phyloP scores from a whole-genome alignment of 1,140 invertebrate genomes.

The Rhyzopertha dominica region DNA sequence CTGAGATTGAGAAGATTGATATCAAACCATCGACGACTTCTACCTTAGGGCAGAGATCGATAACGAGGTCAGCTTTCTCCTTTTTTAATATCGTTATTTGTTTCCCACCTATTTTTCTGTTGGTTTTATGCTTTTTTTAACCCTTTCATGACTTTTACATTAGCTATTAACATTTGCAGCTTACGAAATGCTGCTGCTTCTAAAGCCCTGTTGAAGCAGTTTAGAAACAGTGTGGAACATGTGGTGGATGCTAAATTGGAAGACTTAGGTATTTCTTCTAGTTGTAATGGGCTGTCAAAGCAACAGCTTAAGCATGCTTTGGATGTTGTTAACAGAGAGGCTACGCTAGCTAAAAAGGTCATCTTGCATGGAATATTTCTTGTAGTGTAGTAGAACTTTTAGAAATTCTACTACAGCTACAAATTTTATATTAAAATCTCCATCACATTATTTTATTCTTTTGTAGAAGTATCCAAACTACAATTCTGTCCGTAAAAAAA shows the following conservation, averaged over 20 bases:
- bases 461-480: too few relatives aligned
- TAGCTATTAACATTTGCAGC: slow-evolving; percentile 9
- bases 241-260: slow-evolving; percentile 25
- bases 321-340: slow-evolving; percentile 38
- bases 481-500: too few relatives aligned
- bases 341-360: slow-evolving; percentile 33
- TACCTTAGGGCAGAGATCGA: slow-evolving; percentile 13
- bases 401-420: too few relatives aligned
- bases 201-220: slow-evolving; percentile 19
- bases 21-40: slow-evolving; percentile 11
- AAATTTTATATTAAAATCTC: too few relatives aligned
- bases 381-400: too few relatives aligned
- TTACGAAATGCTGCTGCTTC: slow-evolving; percentile 15
- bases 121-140: not conserved
- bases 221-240: slow-evolving; percentile 28
- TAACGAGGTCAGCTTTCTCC: slow-evolving; percentile 12
- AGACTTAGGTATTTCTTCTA: slow-evolving; percentile 35
- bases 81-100: slow-evolving; percentile 11
- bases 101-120: not conserved
- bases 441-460: too few relatives aligned
- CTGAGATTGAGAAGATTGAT: not conserved
- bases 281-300: slow-evolving; percentile 37
- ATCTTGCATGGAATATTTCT: too few relatives aligned
- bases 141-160: not conserved
- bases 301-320: slow-evolving; percentile 32